Evolutionary conservation across 2,888 invertebrate genomes (phyloP).

Genomic region (Pachymerium ferrugineum): DNA sequence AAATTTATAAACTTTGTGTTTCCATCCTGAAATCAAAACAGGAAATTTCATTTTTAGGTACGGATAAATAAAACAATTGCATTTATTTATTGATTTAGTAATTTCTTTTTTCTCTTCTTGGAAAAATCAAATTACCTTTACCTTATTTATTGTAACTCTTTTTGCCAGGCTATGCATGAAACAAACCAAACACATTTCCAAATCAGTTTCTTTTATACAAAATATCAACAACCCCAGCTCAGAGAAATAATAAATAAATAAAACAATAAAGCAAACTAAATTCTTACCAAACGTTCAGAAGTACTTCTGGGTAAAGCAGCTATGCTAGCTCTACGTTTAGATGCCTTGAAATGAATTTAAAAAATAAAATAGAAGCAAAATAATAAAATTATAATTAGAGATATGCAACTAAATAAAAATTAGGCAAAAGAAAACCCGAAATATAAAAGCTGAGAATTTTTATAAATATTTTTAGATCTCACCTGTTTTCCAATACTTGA

Average conservation of each 20-base stretch:
- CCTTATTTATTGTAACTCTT: not conserved
- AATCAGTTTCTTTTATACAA: not conserved
- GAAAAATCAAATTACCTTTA: too few relatives aligned
- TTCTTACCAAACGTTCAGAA: conserved; percentile 21
- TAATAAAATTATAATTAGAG: too few relatives aligned
- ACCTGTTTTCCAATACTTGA: not conserved
- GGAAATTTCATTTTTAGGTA: not conserved
- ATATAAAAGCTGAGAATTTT: not conserved
- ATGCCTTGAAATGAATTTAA: not conserved
- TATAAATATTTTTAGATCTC: not conserved
- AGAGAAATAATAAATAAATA: not conserved
- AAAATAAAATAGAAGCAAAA: not conserved
- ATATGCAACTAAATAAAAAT: not conserved
- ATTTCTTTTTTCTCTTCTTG: too few relatives aligned
- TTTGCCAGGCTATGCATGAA: conserved; percentile 23
- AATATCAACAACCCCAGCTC: not conserved
- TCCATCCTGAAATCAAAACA: conserved; percentile 5
- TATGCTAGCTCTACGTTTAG: conserved; percentile 28
- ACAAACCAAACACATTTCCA: not conserved
- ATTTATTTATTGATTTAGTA: not conserved
- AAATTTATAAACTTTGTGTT: conserved; percentile 22
- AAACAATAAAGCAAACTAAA: not conserved
- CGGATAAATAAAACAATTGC: not conserved
- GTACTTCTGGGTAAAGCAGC: conserved; percentile 29
- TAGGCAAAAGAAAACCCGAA: not conserved